These are phyloP conservation scores for Tridacna crocea DNA, from an alignment of 2,888 invertebrate species.

Conservation along the genomic window DNA sequence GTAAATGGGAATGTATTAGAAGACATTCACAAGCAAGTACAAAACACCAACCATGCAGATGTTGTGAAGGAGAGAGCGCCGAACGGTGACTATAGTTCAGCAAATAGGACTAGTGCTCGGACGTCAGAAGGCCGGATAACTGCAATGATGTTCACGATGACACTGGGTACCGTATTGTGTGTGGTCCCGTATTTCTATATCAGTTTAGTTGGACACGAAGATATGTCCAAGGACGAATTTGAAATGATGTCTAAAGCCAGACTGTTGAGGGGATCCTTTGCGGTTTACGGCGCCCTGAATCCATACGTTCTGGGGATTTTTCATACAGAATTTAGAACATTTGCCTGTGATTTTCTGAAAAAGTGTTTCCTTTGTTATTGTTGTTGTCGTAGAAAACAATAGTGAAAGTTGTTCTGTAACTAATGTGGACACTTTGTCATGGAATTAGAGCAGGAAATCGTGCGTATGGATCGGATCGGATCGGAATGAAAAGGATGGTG, in stretches of 20 bases:
- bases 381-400: background rate
- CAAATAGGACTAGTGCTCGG: background rate
- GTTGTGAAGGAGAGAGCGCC: background rate
- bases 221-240: conserved; percentile 18
- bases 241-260: background rate
- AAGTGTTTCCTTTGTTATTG: background rate
- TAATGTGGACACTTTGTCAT: too few species aligned
- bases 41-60: background rate
- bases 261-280: conserved; percentile 11
- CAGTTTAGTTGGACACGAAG: background rate
- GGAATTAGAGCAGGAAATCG: too few species aligned
- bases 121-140: conserved; percentile 16
- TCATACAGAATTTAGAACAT: conserved; percentile 11
- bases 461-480: too few species aligned
- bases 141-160: conserved; percentile 22
- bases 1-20: background rate
- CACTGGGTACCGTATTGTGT: conserved; percentile 12
- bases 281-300: conserved; percentile 10
- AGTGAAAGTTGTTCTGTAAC: background rate
- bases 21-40: background rate
- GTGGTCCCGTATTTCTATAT: conserved; percentile 21
- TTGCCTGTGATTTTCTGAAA: background rate
- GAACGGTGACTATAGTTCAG: too few species aligned
- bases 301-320: conserved; percentile 12
- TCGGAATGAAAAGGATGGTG: too few species aligned